Evolutionary conservation across 2,797 vertebrate genomes (phyloP).

Genomic region (Sebastiscus albofasciatus): DNA sequence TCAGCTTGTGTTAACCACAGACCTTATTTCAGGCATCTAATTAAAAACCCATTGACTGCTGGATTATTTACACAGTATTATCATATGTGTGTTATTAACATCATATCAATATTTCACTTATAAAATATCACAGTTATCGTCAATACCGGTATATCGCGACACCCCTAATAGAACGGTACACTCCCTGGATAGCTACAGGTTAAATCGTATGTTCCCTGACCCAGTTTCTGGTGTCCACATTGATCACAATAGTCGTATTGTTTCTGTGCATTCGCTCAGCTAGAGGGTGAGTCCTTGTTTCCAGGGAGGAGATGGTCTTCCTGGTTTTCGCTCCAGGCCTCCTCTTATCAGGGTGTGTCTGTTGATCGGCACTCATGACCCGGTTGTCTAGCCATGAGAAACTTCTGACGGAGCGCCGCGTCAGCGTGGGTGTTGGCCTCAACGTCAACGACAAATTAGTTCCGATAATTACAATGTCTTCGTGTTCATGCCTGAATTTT

Average conservation of each 20-base stretch:
- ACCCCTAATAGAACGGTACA: too few relatives aligned
- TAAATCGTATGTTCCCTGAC: constrained; percentile 8
- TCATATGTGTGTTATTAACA: neutral
- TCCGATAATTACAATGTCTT: constrained; percentile 27
- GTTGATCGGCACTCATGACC: constrained; percentile 55
- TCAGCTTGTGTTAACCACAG: too few relatives aligned
- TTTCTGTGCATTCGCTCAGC: constrained; percentile 28
- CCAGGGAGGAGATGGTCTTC: constrained; percentile 82
- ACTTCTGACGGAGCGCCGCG: constrained; percentile 39
- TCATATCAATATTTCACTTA: too few relatives aligned
- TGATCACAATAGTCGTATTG: constrained; percentile 62
- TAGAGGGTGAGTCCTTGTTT: constrained; percentile 68
- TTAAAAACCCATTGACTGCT: too few relatives aligned
- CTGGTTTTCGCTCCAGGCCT: constrained; percentile 70
- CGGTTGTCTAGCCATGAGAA: constrained; percentile 74
- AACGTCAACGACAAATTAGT: constrained; percentile 48
- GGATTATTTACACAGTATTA: too few relatives aligned
- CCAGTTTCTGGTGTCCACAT: constrained; percentile 22
- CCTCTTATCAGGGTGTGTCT: constrained; percentile 84
- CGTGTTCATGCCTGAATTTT: neutral
- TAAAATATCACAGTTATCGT: neutral
- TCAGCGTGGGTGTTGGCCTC: constrained; percentile 54
- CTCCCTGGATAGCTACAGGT: neutral
- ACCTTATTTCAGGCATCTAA: too few relatives aligned
- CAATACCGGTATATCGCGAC: neutral